A percentile compares a stretch with the other conserved stretches of the same genome.
Conservation (phyloP, 2,888 invertebrate species). For the Meliscaeva auricollis region DNA sequence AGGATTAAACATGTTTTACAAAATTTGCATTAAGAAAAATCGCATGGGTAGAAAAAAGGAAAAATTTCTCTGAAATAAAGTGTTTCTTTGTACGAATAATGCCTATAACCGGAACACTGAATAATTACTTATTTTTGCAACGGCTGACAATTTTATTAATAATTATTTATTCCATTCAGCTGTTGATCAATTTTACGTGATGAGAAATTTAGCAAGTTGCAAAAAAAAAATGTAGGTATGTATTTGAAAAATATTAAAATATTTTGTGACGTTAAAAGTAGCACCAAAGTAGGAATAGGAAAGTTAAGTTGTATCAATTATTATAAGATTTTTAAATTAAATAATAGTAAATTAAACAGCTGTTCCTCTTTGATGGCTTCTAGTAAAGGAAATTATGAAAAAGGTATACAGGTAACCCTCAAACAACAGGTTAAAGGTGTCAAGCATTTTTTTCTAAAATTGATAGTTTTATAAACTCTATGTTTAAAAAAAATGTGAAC, state of each 20-base stretch:
- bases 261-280: background rate
- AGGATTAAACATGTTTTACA: constrained; percentile 18
- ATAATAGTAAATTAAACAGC: too few species aligned
- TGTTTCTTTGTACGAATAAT: background rate
- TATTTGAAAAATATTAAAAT: background rate
- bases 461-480: too few species aligned
- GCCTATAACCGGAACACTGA: constrained; percentile 24
- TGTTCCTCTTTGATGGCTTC: too few species aligned
- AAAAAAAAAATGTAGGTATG: background rate
- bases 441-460: too few species aligned
- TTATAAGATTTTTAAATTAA: too few species aligned
- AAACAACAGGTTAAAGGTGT: too few species aligned
- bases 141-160: constrained; percentile 17
- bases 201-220: background rate
- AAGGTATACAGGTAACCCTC: too few species aligned
- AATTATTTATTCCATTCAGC: constrained; percentile 42
- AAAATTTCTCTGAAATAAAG: background rate
- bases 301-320: too few species aligned
- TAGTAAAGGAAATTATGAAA: too few species aligned
- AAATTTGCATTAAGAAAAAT: constrained; percentile 9
- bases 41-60: background rate
- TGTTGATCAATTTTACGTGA: constrained; percentile 53
- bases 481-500: too few species aligned
- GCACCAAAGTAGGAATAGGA: background rate
- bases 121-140: background rate